A percentile compares a stretch with the other conserved stretches of the same genome.
Conservation (phyloP, 2,113 vertebrate species). For the Anoplopoma fimbria region DNA sequence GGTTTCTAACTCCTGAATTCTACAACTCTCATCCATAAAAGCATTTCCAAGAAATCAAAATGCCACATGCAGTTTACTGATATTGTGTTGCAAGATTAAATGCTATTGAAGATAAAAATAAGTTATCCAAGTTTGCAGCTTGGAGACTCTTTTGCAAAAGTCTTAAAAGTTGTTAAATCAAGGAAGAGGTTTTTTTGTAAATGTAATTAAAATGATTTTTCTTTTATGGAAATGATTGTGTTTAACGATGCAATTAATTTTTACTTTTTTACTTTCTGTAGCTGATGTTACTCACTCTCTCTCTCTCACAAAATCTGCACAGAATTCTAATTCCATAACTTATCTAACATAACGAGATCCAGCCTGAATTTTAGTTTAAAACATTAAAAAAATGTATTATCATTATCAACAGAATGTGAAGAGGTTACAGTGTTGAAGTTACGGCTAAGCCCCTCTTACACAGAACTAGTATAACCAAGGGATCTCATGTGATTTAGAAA, state of each 20-base stretch:
- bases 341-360: neutral
- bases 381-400: neutral
- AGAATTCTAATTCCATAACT: neutral
- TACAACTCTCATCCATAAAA: neutral
- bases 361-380: too few species aligned
- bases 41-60: neutral
- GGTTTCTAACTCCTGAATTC: neutral
- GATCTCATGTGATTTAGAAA: too few species aligned
- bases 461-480: neutral
- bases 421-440: too few species aligned
- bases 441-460: neutral
- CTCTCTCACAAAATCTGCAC: neutral
- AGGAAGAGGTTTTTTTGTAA: neutral
- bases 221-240: neutral
- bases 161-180: neutral
- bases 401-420: neutral
- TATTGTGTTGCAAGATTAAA: neutral
- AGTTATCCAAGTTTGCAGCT: slow-evolving; percentile 1
- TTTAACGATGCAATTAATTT: neutral
- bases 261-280: neutral
- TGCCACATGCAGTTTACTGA: neutral
- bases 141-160: neutral
- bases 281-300: neutral
- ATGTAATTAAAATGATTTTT: neutral
- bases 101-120: neutral